Percentiles rank a stretch among this genome's conserved stretches.
These are phyloP conservation scores for Zeus faber DNA, from an alignment of 2,113 vertebrate genomes.

Conservation along the genomic window DNA sequence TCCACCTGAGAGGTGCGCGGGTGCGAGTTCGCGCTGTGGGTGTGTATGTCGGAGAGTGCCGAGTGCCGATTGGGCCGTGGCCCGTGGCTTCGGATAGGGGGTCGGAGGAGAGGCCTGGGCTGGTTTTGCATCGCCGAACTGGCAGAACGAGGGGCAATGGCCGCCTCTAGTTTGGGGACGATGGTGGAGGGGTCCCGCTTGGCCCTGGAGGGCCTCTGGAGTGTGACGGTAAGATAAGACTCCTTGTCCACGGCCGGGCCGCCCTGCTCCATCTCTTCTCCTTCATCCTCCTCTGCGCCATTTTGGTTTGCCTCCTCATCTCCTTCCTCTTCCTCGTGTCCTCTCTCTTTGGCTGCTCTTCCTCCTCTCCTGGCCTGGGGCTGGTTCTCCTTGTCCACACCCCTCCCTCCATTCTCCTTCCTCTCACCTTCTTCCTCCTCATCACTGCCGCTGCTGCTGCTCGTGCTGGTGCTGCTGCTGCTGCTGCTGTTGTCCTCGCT, in stretches of 20 bases:
- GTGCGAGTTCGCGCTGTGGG: constrained; percentile 36
- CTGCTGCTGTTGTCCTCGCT: constrained; percentile 56
- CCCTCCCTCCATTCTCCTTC: constrained; percentile 42
- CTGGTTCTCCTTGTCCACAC: constrained; percentile 70
- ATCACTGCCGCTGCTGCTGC: constrained; percentile 27
- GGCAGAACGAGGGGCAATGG: constrained; percentile 74
- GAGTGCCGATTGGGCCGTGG: constrained; percentile 31
- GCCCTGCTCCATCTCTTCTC: constrained; percentile 49
- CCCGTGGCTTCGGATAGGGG: constrained; percentile 78
- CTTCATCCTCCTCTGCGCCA: constrained; percentile 47
- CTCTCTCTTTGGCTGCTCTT: constrained; percentile 49
- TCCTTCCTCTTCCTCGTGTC: constrained; percentile 43
- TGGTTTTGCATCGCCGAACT: constrained; percentile 61
- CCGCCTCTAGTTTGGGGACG: constrained; percentile 94
- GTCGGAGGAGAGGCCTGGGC: constrained; percentile 81
- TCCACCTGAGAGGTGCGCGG: constrained; percentile 36
- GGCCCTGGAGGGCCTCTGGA: constrained; percentile 82
- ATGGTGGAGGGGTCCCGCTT: constrained; percentile 89
- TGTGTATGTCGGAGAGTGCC: constrained; percentile 34
- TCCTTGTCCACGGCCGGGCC: no score
- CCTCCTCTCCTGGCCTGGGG: constrained; percentile 54
- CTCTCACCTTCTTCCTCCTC: constrained; percentile 50
- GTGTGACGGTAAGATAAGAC: constrained; percentile 87
- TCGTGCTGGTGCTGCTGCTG: constrained; percentile 42
- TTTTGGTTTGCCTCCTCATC: constrained; percentile 51